A percentile compares a stretch with the other conserved stretches of the same genome.
phyloP scores from a whole-genome alignment of 2,113 vertebrate genomes.

The Zonotrichia leucophrys region DNA sequence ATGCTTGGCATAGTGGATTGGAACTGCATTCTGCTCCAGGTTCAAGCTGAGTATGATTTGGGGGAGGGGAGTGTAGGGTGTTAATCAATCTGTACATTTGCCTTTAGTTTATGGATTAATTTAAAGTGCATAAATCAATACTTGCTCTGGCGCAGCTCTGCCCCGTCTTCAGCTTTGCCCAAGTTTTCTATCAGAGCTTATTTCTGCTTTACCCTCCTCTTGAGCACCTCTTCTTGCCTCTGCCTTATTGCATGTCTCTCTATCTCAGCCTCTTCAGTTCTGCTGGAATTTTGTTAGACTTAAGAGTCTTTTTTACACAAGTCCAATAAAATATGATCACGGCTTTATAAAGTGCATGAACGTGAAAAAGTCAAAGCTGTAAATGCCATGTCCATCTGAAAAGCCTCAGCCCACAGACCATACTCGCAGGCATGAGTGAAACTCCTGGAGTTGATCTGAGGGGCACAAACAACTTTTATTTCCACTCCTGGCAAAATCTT shows the following conservation, averaged over 20 bases:
- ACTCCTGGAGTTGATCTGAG: background rate
- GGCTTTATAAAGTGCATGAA: background rate
- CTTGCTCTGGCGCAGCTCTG: background rate
- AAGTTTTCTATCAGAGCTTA: background rate
- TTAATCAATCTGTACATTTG: background rate
- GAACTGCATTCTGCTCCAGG: background rate
- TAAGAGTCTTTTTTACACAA: background rate
- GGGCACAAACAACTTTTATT: background rate
- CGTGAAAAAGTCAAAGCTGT: background rate
- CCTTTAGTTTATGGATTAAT: background rate
- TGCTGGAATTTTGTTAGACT: conserved; percentile 7
- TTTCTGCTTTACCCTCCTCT: background rate
- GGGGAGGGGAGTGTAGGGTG: background rate
- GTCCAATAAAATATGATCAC: background rate
- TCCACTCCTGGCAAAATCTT: background rate
- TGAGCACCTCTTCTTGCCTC: background rate
- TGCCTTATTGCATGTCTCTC: background rate
- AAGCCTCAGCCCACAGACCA: background rate
- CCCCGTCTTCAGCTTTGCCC: background rate
- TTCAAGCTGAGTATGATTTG: background rate
- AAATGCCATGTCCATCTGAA: background rate
- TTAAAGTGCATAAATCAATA: background rate
- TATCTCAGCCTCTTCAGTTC: background rate
- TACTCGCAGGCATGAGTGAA: background rate
- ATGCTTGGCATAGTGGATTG: background rate